phyloP scores from a whole-genome alignment of 2,113 vertebrate genomes.

The Perognathus longimembris region DNA sequence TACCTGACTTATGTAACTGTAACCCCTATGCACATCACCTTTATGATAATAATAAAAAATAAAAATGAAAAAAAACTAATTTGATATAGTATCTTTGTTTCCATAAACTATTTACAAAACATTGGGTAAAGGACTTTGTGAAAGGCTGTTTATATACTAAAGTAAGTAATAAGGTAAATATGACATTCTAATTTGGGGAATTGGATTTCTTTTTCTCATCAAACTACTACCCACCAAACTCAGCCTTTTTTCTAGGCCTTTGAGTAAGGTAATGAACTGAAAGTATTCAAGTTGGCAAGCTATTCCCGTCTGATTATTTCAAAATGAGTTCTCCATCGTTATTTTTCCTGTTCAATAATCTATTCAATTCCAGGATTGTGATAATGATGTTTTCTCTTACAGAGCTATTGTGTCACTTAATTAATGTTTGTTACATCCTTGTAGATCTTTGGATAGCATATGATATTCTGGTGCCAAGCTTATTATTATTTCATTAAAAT shows the following conservation, averaged over 20 bases:
- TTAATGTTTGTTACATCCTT: conserved; percentile 71
- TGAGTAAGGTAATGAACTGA: background rate
- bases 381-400: conserved; percentile 57
- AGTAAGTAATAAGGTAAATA: background rate
- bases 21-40: no score
- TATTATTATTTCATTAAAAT: conserved; percentile 76
- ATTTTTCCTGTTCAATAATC: conserved; percentile 51
- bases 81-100: no score
- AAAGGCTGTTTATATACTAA: background rate
- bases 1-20: no score
- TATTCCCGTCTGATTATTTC: conserved; percentile 44
- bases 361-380: conserved; percentile 46
- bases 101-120: no score
- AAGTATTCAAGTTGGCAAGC: background rate
- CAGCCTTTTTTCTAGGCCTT: background rate
- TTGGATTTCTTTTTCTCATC: background rate
- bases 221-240: background rate
- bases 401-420: conserved; percentile 58
- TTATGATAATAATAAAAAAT: no score
- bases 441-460: conserved; percentile 61
- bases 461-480: conserved; percentile 58
- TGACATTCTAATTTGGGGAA: background rate
- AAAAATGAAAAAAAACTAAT: no score
- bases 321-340: conserved; percentile 9
- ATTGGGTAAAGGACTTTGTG: no score